Evolutionary conservation across 2,888 invertebrate genomes (phyloP).

Genomic region (Drosophila flavopinicola): DNA sequence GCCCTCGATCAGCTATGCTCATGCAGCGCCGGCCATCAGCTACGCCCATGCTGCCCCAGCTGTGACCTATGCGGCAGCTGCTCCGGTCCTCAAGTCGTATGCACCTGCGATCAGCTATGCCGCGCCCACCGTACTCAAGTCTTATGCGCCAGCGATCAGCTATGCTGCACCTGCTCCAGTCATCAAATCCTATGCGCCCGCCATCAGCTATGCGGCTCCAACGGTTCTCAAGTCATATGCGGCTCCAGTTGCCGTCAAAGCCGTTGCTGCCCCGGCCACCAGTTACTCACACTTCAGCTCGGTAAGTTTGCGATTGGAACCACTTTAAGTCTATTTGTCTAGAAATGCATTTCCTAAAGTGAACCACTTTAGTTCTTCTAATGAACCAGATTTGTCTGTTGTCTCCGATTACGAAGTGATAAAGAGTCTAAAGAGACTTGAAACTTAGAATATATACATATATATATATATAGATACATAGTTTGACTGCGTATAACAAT

Average conservation of each 20-base stretch:
- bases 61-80: conserved; percentile 57
- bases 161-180: conserved; percentile 61
- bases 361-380: background rate
- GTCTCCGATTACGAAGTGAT: no score
- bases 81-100: conserved; percentile 54
- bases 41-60: conserved; percentile 58
- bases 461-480: no score
- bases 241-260: conserved; percentile 71
- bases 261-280: conserved; percentile 83
- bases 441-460: no score
- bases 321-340: background rate
- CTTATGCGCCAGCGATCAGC: conserved; percentile 69
- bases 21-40: conserved; percentile 61
- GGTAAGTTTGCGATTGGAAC: conserved; percentile 62
- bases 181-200: conserved; percentile 68
- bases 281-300: conserved; percentile 87
- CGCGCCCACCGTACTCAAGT: conserved; percentile 42
- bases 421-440: no score
- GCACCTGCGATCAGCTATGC: conserved; percentile 65
- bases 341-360: background rate
- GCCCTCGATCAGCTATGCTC: conserved; percentile 21
- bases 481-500: no score
- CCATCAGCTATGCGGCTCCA: conserved; percentile 66
- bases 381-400: no score
- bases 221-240: conserved; percentile 54